Evolutionary conservation across 1,140 invertebrate species (phyloP).

Genomic region (Branchinecta lindahli): DNA sequence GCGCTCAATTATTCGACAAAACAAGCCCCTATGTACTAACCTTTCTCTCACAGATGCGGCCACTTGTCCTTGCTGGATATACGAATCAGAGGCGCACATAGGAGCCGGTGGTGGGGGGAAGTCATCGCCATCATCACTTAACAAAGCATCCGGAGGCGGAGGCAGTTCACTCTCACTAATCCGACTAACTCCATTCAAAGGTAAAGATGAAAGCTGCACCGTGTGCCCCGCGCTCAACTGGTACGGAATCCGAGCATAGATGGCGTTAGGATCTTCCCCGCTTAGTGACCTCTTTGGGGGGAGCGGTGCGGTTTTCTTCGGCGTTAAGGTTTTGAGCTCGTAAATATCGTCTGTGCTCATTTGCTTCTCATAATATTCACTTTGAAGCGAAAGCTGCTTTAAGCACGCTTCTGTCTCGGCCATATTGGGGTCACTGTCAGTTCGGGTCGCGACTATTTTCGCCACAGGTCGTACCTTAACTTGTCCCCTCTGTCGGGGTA

Average conservation of each 20-base stretch:
- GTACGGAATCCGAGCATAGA: conserved; percentile 22
- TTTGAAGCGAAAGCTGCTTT: not conserved
- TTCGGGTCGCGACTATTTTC: conserved; percentile 48
- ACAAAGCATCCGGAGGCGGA: conserved; percentile 22
- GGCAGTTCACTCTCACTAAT: conserved; percentile 19
- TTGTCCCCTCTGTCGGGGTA: conserved; percentile 61
- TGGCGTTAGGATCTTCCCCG: conserved; percentile 20
- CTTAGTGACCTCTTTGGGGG: conserved; percentile 21
- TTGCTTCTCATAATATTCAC: conserved; percentile 16
- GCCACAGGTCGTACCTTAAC: conserved; percentile 68
- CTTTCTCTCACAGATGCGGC: conserved; percentile 20
- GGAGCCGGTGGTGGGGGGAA: conserved; percentile 36
- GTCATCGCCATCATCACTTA: conserved; percentile 29
- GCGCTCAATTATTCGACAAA: too few relatives aligned
- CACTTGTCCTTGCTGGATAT: conserved; percentile 19
- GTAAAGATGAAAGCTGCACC: conserved; percentile 11
- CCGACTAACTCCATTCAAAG: not conserved
- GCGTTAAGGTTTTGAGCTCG: conserved; percentile 6
- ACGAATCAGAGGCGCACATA: conserved; percentile 25
- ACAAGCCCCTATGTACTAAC: not conserved
- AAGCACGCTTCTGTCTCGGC: conserved; percentile 22
- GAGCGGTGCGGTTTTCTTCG: conserved; percentile 22
- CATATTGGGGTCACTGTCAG: conserved; percentile 17
- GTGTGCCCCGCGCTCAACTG: not conserved
- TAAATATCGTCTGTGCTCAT: conserved; percentile 16